These are phyloP conservation scores for Macropus fuliginosus DNA, from an alignment of 2,797 vertebrate species.

Conservation along the genomic window DNA sequence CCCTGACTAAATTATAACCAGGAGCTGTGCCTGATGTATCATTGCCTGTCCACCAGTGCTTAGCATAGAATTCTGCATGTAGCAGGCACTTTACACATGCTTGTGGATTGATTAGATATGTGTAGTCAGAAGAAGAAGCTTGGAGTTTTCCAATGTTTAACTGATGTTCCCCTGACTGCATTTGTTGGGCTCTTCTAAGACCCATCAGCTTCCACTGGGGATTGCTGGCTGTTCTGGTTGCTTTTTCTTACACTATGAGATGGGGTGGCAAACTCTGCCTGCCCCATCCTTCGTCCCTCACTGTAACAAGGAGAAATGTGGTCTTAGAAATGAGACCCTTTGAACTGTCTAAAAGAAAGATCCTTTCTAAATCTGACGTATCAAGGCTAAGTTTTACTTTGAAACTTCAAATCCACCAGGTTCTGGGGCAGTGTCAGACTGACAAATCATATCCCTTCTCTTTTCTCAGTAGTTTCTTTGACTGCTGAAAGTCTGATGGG, in stretches of 20 bases:
- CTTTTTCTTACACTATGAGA: constrained; percentile 46
- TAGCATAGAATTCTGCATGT: not conserved
- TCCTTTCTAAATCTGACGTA: constrained; percentile 69
- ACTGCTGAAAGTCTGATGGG: not conserved
- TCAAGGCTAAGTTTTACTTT: constrained; percentile 73
- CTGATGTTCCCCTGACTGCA: not conserved
- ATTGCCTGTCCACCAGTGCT: not conserved
- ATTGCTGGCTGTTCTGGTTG: not conserved
- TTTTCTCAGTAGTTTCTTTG: constrained; percentile 9
- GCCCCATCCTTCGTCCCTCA: constrained; percentile 45
- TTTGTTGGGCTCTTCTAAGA: not conserved
- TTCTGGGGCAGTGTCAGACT: constrained; percentile 54
- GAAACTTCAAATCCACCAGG: constrained; percentile 72
- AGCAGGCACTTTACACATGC: not conserved
- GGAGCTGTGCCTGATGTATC: not conserved
- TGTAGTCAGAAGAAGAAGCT: not conserved
- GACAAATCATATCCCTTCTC: constrained; percentile 55
- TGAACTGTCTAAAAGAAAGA: constrained; percentile 70
- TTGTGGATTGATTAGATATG: not conserved
- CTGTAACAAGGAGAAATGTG: constrained; percentile 64
- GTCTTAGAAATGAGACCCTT: constrained; percentile 71
- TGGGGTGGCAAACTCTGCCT: constrained; percentile 43
- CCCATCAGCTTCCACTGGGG: constrained; percentile 22
- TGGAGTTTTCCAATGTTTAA: not conserved
- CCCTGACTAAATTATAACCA: not conserved